Conservation (phyloP, 2,797 vertebrate genomes). For the Sebastes melanostomus region DNA sequence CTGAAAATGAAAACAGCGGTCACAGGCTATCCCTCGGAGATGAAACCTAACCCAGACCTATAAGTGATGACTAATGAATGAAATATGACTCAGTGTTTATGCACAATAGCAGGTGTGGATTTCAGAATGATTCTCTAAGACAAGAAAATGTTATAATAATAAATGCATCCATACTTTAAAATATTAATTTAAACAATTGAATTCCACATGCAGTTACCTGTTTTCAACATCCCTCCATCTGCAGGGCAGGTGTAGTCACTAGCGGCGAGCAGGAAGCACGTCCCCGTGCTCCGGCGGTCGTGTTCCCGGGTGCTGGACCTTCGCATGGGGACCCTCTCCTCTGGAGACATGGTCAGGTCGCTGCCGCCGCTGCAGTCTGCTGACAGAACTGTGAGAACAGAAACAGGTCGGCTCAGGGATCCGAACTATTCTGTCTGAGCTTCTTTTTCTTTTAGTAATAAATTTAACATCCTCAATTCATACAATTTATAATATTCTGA, state of each 20-base stretch:
- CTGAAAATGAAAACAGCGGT: not conserved
- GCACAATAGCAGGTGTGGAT: conserved; percentile 15
- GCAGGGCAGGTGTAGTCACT: conserved; percentile 93
- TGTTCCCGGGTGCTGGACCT: conserved; percentile 93
- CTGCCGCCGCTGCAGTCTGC: conserved; percentile 95
- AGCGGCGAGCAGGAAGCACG: conserved; percentile 95
- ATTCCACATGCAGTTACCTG: conserved; percentile 81
- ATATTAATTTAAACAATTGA: not conserved
- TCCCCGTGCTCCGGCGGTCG: conserved; percentile 89
- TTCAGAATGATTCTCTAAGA: conserved; percentile 4
- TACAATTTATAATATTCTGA: not conserved
- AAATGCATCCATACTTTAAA: too few species aligned
- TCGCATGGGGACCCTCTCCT: conserved; percentile 91
- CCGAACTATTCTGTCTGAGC: not conserved
- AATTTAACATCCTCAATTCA: not conserved
- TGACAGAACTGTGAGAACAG: conserved; percentile 84
- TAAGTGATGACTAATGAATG: conserved; percentile 9
- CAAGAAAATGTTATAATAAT: not conserved
- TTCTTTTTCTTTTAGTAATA: not conserved
- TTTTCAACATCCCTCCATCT: conserved; percentile 91
- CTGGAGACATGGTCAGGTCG: conserved; percentile 92
- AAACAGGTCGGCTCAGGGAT: conserved; percentile 57
- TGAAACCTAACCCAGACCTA: not conserved
- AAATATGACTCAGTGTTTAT: not conserved
- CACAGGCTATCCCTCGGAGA: not conserved